Conservation (phyloP, 2,113 vertebrate genomes). For the Clarias magur region DNA sequence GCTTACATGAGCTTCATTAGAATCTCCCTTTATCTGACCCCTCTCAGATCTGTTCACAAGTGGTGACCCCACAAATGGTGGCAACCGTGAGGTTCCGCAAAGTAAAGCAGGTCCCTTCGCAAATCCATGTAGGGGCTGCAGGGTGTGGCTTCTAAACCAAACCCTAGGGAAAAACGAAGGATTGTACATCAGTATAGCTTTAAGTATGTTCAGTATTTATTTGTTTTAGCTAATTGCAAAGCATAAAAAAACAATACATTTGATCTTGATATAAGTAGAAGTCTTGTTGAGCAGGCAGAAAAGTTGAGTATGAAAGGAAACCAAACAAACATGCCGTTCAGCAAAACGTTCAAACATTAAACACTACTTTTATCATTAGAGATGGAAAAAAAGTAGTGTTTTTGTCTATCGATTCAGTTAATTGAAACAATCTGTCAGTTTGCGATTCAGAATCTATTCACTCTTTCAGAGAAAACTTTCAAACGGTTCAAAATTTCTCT, state of each 20-base stretch:
- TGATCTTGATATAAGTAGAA: too few species aligned
- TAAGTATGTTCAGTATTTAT: neutral
- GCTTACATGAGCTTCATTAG: neutral
- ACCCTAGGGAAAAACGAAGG: neutral
- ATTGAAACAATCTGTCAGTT: too few species aligned
- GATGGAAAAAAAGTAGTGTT: neutral
- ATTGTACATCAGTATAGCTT: neutral
- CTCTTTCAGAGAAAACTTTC: too few species aligned
- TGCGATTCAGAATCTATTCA: too few species aligned
- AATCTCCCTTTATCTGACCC: neutral
- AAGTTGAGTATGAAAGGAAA: neutral
- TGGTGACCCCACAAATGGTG: neutral
- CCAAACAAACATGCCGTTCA: neutral
- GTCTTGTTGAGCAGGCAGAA: neutral
- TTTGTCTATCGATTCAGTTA: too few species aligned
- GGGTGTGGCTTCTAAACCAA: neutral
- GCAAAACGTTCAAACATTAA: neutral
- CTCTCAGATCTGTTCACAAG: neutral
- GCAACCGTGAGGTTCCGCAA: neutral
- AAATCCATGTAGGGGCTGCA: neutral
- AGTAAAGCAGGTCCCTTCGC: neutral
- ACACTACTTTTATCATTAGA: neutral
- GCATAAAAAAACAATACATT: too few species aligned
- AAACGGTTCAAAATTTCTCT: too few species aligned
- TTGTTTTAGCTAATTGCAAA: neutral